Conservation (phyloP, 2,888 invertebrate genomes). For the Bhutanitis thaidina region DNA sequence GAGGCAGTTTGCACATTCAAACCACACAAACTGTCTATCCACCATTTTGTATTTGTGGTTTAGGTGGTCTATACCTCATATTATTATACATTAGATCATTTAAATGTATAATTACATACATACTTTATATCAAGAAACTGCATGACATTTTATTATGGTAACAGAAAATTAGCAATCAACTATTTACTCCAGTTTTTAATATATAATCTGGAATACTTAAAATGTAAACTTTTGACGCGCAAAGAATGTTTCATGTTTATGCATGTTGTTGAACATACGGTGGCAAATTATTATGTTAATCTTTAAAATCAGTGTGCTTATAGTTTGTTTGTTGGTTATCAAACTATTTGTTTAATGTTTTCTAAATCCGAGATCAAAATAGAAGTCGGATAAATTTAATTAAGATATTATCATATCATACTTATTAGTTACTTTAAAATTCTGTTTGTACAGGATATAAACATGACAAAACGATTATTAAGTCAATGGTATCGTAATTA, state of each 20-base stretch:
- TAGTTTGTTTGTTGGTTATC: too few species aligned
- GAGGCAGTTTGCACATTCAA: not conserved
- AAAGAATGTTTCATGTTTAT: conserved; percentile 1
- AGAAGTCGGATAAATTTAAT: not conserved
- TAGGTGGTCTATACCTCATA: too few species aligned
- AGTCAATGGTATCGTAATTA: not conserved
- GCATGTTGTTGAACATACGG: conserved; percentile 2
- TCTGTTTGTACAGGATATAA: not conserved
- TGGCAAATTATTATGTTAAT: conserved; percentile 14
- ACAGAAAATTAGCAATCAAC: conserved; percentile 3
- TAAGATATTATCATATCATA: not conserved
- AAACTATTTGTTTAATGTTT: too few species aligned
- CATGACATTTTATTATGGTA: conserved; percentile 2
- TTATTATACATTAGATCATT: conserved; percentile 19
- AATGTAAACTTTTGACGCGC: not conserved
- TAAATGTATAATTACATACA: not conserved
- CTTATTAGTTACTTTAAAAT: too few species aligned
- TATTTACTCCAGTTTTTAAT: conserved; percentile 6
- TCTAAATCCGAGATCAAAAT: not conserved
- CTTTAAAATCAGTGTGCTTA: too few species aligned
- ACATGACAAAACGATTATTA: not conserved
- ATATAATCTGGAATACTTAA: not conserved
- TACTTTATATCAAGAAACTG: conserved; percentile 2
- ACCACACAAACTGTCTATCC: conserved; percentile 9
- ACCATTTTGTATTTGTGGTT: conserved; percentile 8